A percentile compares a stretch with the other conserved stretches of the same genome.
phyloP scores from a whole-genome alignment of 2,888 invertebrate genomes.

The Microctonus brassicae region DNA sequence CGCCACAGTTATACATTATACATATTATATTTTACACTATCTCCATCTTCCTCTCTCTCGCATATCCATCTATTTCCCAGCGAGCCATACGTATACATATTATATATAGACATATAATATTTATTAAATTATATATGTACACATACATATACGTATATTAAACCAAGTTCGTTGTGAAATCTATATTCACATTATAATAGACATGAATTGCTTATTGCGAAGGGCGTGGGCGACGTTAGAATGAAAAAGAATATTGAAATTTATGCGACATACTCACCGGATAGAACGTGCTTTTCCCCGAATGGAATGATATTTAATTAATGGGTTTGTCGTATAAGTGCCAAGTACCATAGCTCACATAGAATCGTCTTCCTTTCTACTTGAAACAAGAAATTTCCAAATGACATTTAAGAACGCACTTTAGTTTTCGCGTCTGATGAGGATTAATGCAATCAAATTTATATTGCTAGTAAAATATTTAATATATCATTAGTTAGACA shows the following conservation, averaged over 20 bases:
- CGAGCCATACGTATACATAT: background rate
- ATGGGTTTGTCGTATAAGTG: background rate
- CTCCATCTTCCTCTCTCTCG: too few relatives aligned
- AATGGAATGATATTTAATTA: constrained; percentile 21
- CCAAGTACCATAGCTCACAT: constrained; percentile 1
- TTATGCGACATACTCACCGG: background rate
- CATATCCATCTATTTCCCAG: too few relatives aligned
- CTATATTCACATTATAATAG: constrained; percentile 5
- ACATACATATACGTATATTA: background rate
- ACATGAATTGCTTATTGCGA: constrained; percentile 1
- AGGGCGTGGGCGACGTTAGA: background rate
- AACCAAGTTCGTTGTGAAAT: background rate
- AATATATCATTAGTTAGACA: too few relatives aligned
- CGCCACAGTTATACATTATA: background rate
- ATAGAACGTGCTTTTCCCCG: background rate
- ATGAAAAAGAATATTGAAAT: background rate
- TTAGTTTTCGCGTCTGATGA: background rate
- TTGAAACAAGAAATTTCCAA: background rate
- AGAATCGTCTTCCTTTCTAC: background rate
- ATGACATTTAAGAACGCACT: background rate
- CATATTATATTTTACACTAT: too few relatives aligned
- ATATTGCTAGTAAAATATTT: too few relatives aligned
- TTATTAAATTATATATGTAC: too few relatives aligned
- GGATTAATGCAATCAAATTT: too few relatives aligned
- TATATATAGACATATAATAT: too few relatives aligned